Conservation (phyloP, 37 sponge, comb jelly and placozoan species). For the Mnemiopsis leidyi region DNA sequence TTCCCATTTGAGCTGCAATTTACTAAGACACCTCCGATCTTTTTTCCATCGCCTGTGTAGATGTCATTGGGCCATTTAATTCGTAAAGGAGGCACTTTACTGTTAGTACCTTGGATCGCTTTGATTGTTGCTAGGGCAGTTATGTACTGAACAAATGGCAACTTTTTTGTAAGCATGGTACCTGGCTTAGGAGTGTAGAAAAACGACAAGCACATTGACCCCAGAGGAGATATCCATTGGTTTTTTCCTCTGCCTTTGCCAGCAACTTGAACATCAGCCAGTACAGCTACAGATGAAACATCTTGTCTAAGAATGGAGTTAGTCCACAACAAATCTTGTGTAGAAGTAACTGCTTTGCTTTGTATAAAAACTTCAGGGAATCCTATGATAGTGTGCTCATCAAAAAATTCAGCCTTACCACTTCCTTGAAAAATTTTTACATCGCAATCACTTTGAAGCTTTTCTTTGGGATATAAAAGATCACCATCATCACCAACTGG, state of each 20-base stretch:
- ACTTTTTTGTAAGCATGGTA: neutral
- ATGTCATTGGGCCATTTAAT: slow-evolving; percentile 99
- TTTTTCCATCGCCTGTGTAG: slow-evolving; percentile 71
- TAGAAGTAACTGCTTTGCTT: slow-evolving; percentile 40
- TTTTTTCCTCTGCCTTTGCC: slow-evolving; percentile 50
- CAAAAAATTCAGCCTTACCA: neutral
- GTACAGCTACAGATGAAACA: neutral
- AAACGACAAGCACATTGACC: slow-evolving; percentile 30
- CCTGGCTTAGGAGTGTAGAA: neutral
- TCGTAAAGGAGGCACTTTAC: slow-evolving; percentile 71
- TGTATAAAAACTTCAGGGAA: slow-evolving; percentile 59
- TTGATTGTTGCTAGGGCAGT: slow-evolving; percentile 20
- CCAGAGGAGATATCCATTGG: slow-evolving; percentile 52
- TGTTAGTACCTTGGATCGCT: neutral
- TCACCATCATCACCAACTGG: neutral
- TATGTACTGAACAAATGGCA: slow-evolving; percentile 43
- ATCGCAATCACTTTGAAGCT: neutral
- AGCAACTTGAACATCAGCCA: slow-evolving; percentile 15
- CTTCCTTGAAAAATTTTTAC: neutral
- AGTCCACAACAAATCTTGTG: slow-evolving; percentile 54
- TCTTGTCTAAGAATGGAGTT: neutral
- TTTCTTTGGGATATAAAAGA: neutral
- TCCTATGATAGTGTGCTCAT: neutral
- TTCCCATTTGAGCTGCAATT: slow-evolving; percentile 70
- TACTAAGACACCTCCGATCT: slow-evolving; percentile 91